Base-by-base conservation (phyloP, 2,113 vertebrate species). In the Alligator sinensis region DNA sequence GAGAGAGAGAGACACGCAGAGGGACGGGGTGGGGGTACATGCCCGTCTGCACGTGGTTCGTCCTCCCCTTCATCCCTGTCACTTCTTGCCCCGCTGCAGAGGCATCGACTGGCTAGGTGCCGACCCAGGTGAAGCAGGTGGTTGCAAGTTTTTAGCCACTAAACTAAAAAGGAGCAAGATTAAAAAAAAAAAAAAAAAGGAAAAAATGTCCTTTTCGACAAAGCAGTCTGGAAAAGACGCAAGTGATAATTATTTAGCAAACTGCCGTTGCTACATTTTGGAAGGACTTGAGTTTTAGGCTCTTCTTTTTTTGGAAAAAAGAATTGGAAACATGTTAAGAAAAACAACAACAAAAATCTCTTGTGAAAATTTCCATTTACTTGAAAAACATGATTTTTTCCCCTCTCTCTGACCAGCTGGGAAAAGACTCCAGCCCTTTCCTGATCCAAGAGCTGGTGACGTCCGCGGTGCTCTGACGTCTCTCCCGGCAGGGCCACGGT, bases 31-130 rank as follows among this genome's bases (percentile, higher is more conserved):
- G 47, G 47, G 47, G 47, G 47, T 47, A 9, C 47, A 47, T 47
- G 47, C 47, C 47, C 9, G 47, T 47, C 47, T 47, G 47, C 47
- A 47, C 9, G 47, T 47, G 47, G 47, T 47, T 47, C 7, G 47
- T 9, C 47, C 47, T 47, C 47, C 47, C 47, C 47, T 47, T 92
- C 91, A 81, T 95, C 94, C 94, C 94, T 89, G 93, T 84, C 25
- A 62, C 4, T 1, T 14, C 90, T 75, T 55, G 16, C 0, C n/a
- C 57, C 19, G 58, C 22, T 80, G 93, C 92, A 54, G 80, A 66
- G 62, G 59, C 28, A 83, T 85, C 0, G 3, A 58, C 3, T 38
- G 38, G 38, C 38, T 38, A 38, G 38, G 6, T 6, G 30, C 8
- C 7, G 18, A 22, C 11, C 34, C 4, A 3, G 19, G 25, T 82